phyloP scores from a whole-genome alignment of 1,140 invertebrate species.

The Cepaea nemoralis region DNA sequence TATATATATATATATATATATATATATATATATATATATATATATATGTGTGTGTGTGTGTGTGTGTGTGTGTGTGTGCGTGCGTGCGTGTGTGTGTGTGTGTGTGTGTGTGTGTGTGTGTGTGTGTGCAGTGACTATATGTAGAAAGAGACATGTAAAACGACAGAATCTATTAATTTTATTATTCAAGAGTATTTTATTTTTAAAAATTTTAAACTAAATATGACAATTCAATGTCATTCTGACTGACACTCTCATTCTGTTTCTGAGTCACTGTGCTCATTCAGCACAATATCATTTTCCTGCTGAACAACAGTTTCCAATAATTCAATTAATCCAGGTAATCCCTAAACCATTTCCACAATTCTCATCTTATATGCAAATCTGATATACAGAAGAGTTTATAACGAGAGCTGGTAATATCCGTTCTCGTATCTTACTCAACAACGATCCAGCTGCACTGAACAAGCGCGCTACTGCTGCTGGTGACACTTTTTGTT shows the following conservation, averaged over 20 bases:
- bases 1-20: constrained; percentile 18
- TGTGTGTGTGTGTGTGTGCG: not conserved
- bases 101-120: constrained; percentile 10
- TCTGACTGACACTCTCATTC: not conserved
- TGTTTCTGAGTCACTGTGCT: too few species aligned
- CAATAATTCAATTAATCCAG: too few species aligned
- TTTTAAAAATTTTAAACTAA: not conserved
- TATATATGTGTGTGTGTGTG: not conserved
- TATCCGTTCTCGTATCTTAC: too few species aligned
- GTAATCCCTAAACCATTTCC: too few species aligned
- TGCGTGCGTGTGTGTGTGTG: not conserved
- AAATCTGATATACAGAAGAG: too few species aligned
- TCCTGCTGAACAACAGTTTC: too few species aligned
- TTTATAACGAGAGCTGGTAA: too few species aligned
- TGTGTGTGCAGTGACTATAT: not conserved
- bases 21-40: constrained; percentile 15
- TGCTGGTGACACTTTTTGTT: too few species aligned
- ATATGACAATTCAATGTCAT: not conserved
- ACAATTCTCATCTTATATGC: too few species aligned
- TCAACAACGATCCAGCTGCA: too few species aligned
- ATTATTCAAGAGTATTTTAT: not conserved
- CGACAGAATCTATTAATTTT: not conserved
- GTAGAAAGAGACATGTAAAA: not conserved
- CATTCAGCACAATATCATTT: too few species aligned
- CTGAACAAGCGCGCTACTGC: too few species aligned